Conservation (phyloP, 2,113 vertebrate genomes). For the Tetrao urogallus region DNA sequence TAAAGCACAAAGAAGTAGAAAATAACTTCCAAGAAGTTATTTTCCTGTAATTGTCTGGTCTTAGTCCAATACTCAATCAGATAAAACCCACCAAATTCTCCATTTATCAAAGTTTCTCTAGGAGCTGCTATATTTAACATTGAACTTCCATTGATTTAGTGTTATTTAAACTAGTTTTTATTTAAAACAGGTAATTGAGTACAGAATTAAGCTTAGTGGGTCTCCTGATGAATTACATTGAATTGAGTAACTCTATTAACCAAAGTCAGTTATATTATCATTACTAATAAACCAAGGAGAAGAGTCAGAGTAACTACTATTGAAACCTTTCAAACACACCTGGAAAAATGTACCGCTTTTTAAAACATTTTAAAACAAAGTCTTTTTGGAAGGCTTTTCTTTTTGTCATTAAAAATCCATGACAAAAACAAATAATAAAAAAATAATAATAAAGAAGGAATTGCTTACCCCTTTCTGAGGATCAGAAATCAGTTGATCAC, state of each 20-base stretch:
- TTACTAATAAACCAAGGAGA: background rate
- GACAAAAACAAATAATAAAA: background rate
- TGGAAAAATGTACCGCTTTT: background rate
- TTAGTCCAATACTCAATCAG: slow-evolving; percentile 38
- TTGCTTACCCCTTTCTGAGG: too few species aligned
- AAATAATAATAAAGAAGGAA: too few species aligned
- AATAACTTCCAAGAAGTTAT: slow-evolving; percentile 60
- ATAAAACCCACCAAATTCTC: slow-evolving; percentile 27
- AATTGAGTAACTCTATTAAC: background rate
- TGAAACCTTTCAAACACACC: background rate
- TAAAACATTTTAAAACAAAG: background rate
- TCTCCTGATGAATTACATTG: slow-evolving; percentile 10
- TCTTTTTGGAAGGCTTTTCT: background rate
- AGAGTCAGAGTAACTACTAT: background rate
- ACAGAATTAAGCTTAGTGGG: background rate
- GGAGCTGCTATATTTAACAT: slow-evolving; percentile 59
- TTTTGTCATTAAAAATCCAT: background rate
- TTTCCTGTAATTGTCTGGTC: slow-evolving; percentile 46
- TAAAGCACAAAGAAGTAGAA: background rate
- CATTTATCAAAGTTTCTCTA: slow-evolving; percentile 61
- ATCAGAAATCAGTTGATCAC: too few species aligned
- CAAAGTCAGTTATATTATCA: background rate
- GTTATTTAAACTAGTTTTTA: slow-evolving; percentile 58
- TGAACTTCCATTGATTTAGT: slow-evolving; percentile 64
- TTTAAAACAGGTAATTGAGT: slow-evolving; percentile 43